Evolutionary conservation across 2,888 invertebrate genomes (phyloP).

Genomic region (Torymus texanus): DNA sequence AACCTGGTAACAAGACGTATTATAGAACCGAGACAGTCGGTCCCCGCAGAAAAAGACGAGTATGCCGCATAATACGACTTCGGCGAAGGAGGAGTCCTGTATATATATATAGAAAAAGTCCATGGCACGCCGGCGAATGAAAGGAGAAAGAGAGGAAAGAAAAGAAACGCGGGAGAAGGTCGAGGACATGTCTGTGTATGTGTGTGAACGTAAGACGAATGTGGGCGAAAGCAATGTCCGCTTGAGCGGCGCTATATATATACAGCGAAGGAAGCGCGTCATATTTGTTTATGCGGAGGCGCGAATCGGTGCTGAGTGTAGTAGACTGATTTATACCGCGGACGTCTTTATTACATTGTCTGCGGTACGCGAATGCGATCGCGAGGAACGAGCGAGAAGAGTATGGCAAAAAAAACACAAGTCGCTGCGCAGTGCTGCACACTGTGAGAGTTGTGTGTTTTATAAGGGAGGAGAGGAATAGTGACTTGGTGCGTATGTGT

Average conservation of each 20-base stretch:
- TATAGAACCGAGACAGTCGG: neutral
- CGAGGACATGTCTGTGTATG: constrained; percentile 40
- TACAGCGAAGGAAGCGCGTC: constrained; percentile 63
- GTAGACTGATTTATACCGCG: constrained; percentile 62
- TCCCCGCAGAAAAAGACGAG: neutral
- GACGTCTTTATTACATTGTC: constrained; percentile 67
- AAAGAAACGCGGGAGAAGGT: neutral
- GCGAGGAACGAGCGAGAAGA: constrained; percentile 10
- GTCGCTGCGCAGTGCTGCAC: neutral
- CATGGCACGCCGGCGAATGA: neutral
- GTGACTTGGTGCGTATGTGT: neutral
- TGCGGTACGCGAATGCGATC: constrained; percentile 48
- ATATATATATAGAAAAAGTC: neutral
- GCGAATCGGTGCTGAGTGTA: constrained; percentile 55
- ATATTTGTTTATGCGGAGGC: constrained; percentile 67
- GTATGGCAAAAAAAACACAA: constrained; percentile 24
- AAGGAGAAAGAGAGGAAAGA: neutral
- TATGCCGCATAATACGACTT: constrained; percentile 3
- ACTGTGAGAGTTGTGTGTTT: too few species aligned
- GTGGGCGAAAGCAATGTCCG: constrained; percentile 68
- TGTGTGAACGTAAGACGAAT: constrained; percentile 59
- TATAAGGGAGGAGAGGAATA: too few species aligned
- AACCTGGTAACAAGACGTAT: constrained; percentile 5
- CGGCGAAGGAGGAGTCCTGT: neutral
- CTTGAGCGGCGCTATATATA: constrained; percentile 41